Evolutionary conservation across 2,113 vertebrate genomes (phyloP), one percentile per base, ranked within the genome.

Genomic region (Pseudopipra pipra): DNA sequence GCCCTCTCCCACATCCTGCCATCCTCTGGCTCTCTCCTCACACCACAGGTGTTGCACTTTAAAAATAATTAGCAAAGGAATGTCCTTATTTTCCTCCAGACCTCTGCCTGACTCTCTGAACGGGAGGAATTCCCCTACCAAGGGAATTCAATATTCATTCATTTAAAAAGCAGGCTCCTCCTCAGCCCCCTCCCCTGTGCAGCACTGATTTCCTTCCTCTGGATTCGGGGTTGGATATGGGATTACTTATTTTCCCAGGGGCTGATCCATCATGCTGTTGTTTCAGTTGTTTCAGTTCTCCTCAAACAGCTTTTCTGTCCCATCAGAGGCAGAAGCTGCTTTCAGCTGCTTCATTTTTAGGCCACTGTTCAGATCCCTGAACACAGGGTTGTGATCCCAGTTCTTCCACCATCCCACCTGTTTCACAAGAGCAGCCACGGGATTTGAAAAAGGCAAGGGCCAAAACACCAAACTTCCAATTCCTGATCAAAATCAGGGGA

Each of bases 151-250:
- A 14, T 46, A 54, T 78, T 85, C 12, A n/a, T 21, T 3, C 70
- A 2, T 44, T 74, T 74, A 65, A 84, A 35, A 63, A 11, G 4
- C 68, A 46, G 5, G 6, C 2, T 46, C 62, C 71, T 71, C 73
- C 70, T 78, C 94, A 89, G 22, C 43, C 71, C 71, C 41, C n/a
- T 89, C 65, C 44, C 44, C 59, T 49, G 80, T 12, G 71, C 54
- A 24, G 80, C 43, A 41, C 79, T 91, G 93, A 74, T 90, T 87
- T 90, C 84, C 61, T 78, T 82, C 62, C 39, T 28, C 52, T 49
- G 59, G 21, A 7, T 41, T 19, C 5, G 2, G 37, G 11, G 46
- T 76, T 79, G 67, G 44, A 8, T 52, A 1, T 0, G 0, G 52
- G 47, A 67, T 95, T 52, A 30, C 67, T 67, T 65, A 22, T 73